Evolutionary conservation across 1,140 invertebrate genomes (phyloP), one percentile per base, ranked within the genome.

Genomic region (Neotoxoptera formosana): DNA sequence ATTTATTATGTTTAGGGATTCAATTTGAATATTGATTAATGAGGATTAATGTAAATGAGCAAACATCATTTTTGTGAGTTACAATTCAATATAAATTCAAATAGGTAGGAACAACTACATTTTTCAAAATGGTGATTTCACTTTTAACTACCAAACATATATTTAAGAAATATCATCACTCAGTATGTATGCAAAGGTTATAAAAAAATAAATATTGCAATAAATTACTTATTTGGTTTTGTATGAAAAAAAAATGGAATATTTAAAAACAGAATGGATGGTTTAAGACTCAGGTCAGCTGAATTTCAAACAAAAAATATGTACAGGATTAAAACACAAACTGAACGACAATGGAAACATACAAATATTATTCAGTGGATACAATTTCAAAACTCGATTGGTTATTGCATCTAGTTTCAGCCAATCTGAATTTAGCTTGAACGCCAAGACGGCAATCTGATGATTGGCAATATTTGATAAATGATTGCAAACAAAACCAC

Each of bases 371-470:
- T 84, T 93, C 76, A 84, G 91, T 84, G 20, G 91, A 93, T 84
- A 93, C 48, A 86, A 93, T 93, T 93, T 93, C 91, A 93, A 93
- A 93, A 93, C 91, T 93, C 34, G 81, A 36, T 56, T 51, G 76
- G 56, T 93, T 84, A 86, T 93, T 34, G 11, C 53, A 81, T 93
- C 34, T 93, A 84, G 67, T 93, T 93, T 93, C 81, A 86, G 91
- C 81, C 48, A 93, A 86, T 56, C 86, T 84, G 81, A 86, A 93
- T 93, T 86, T 93, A 56, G 91, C 91, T 86, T 17, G 91, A 86
- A 93, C 91, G 30, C 91, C 91, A 84, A 93, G 81, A n/a, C 91
- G 91, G 60, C 91, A 86, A 36, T 93, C 91, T 93, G 91, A 86
- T 86, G 48, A 86, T 84, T 84, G 76, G 48, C 30, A 86, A 93